A percentile compares a stretch with the other conserved stretches of the same genome.
These are phyloP conservation scores for Anarrhichthys ocellatus DNA, from an alignment of 2,113 vertebrate genomes.

Conservation along the genomic window DNA sequence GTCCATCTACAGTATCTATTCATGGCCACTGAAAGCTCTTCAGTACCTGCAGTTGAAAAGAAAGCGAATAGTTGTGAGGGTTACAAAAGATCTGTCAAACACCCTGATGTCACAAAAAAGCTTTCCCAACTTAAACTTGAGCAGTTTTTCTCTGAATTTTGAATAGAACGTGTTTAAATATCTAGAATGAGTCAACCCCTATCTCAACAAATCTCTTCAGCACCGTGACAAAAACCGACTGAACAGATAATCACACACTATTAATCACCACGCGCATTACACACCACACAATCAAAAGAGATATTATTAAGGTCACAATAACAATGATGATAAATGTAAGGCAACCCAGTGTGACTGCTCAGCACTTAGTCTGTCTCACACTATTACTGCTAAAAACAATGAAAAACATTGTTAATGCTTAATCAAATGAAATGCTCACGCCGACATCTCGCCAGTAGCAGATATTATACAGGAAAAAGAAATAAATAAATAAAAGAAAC, in stretches of 20 bases:
- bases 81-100: slow-evolving; percentile 12
- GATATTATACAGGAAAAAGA: slow-evolving; percentile 1
- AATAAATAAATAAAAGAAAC: background rate
- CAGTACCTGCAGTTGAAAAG: slow-evolving; percentile 15
- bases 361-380: slow-evolving; percentile 52
- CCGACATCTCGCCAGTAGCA: slow-evolving; percentile 40
- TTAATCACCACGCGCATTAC: slow-evolving; percentile 59
- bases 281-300: slow-evolving; percentile 46
- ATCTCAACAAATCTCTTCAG: slow-evolving; percentile 32
- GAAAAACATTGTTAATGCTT: slow-evolving; percentile 52
- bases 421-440: slow-evolving; percentile 47
- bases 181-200: slow-evolving; percentile 12
- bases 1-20: slow-evolving; percentile 38
- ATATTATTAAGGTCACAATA: slow-evolving; percentile 72
- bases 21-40: slow-evolving; percentile 13
- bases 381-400: slow-evolving; percentile 52
- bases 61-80: slow-evolving; percentile 3
- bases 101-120: background rate
- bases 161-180: slow-evolving; percentile 3
- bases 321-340: slow-evolving; percentile 71
- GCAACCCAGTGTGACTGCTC: slow-evolving; percentile 60
- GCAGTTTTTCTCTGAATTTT: slow-evolving; percentile 14
- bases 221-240: slow-evolving; percentile 44
- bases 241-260: slow-evolving; percentile 57
- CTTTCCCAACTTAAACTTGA: background rate